Evolutionary conservation across 2,113 vertebrate species (phyloP), one percentile per base, ranked within the genome.

Genomic region (Dissostichus mawsoni): DNA sequence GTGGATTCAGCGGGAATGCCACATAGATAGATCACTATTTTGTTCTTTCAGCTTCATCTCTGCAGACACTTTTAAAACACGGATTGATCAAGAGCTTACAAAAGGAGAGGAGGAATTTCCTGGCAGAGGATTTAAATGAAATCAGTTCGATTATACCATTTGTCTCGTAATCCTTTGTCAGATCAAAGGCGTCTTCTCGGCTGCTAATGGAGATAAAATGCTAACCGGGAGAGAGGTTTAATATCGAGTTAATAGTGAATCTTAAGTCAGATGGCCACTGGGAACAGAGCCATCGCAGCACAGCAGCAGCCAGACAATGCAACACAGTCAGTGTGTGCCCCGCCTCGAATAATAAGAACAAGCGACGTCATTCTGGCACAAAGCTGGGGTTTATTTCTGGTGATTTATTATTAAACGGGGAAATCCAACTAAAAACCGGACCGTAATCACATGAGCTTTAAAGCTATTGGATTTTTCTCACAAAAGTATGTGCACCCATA

Each of bases 1-100:
- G 74, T 48, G 61, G 20, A 75, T 67, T 84, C 58, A 80, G 73
- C 72, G 23, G 25, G 64, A 76, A 50, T 20, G 11, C 18, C 50
- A 36, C 52, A 3, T 2, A 8, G 45, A 72, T 20, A 68, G 36
- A 75, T n/a, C 29, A 8, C 45, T 10, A 4, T 68, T 44, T 45
- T 13, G 0, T 65, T 59, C 57, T 41, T 80, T 71, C 52, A 20
- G 74, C 51, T 44, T 11, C 17, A 0, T 45, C 57, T 53, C 23
- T 50, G 65, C 20, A 68, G 59, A 41, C 68, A 36, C 55, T 72
- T 73, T 65, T 16, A 25, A 53, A 48, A 50, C 45, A 13, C 58
- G 8, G 53, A 68, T 64, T 75, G 50, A 82, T 78, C 1, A 2
- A 69, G 20, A 1, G 17, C 53, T 69, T 65, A 25, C 20, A 18